Evolutionary conservation across 1,140 invertebrate genomes (phyloP).

Genomic region (Theocolax elegans): DNA sequence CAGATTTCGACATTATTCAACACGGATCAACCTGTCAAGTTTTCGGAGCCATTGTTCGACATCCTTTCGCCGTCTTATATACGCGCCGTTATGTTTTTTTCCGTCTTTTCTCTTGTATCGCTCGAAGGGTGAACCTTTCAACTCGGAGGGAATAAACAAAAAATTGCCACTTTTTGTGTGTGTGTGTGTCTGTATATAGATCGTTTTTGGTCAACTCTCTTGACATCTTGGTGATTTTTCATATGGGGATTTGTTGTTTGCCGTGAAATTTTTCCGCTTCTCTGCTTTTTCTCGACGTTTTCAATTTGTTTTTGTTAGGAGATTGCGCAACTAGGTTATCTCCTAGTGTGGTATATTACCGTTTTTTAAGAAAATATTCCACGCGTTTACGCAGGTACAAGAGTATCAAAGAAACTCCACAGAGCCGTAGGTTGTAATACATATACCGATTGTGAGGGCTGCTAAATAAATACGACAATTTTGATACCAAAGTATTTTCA

Average conservation of each 20-base stretch:
- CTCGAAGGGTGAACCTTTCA: neutral
- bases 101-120: neutral
- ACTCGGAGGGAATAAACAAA: neutral
- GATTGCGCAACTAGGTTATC: too few relatives aligned
- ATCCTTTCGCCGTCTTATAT: conserved; percentile 6
- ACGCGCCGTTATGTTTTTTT: neutral
- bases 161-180: conserved; percentile 3
- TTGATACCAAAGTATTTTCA: too few relatives aligned
- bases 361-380: too few relatives aligned
- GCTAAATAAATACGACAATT: too few relatives aligned
- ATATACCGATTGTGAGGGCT: too few relatives aligned
- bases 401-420: too few relatives aligned
- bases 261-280: neutral
- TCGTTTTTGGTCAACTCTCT: too few relatives aligned
- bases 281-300: neutral
- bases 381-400: too few relatives aligned
- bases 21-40: conserved; percentile 64
- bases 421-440: too few relatives aligned
- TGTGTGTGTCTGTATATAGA: neutral
- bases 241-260: neutral
- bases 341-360: too few relatives aligned
- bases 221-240: neutral
- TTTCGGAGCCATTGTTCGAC: conserved; percentile 56
- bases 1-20: conserved; percentile 70
- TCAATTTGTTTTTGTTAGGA: too few relatives aligned